phyloP scores from a whole-genome alignment of 1,140 invertebrate genomes.

The Palaemon carinicauda region DNA sequence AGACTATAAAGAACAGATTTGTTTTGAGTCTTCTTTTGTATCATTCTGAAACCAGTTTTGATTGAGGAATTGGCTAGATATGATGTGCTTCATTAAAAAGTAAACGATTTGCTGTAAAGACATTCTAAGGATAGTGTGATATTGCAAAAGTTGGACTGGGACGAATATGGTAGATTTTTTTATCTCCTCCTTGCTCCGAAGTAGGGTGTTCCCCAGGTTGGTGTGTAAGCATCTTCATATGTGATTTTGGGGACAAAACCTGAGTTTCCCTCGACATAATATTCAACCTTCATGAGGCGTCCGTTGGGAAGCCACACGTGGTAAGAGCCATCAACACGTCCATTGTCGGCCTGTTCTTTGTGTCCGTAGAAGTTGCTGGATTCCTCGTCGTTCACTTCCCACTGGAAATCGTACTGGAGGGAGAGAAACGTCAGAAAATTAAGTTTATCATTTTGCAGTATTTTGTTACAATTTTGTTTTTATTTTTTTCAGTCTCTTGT shows the following conservation, averaged over 20 bases:
- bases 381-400: conserved; percentile 80
- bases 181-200: neutral
- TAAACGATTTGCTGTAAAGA: neutral
- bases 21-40: too few relatives aligned
- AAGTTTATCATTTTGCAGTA: neutral
- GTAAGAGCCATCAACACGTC: conserved; percentile 59
- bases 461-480: neutral
- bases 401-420: conserved; percentile 83
- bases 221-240: conserved; percentile 31
- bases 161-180: neutral
- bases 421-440: neutral
- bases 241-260: conserved; percentile 56
- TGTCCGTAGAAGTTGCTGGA: conserved; percentile 60
- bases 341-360: conserved; percentile 45
- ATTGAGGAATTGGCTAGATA: too few relatives aligned
- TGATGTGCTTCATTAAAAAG: too few relatives aligned
- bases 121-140: neutral
- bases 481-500: too few relatives aligned
- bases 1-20: too few relatives aligned
- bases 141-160: neutral
- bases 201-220: conserved; percentile 30
- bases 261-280: conserved; percentile 58
- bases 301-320: conserved; percentile 60
- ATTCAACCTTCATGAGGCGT: conserved; percentile 57
- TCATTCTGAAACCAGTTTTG: too few relatives aligned